Percentiles rank a stretch among this genome's conserved stretches.
phyloP scores from a whole-genome alignment of 1,140 invertebrate species.

The Galleria mellonella region DNA sequence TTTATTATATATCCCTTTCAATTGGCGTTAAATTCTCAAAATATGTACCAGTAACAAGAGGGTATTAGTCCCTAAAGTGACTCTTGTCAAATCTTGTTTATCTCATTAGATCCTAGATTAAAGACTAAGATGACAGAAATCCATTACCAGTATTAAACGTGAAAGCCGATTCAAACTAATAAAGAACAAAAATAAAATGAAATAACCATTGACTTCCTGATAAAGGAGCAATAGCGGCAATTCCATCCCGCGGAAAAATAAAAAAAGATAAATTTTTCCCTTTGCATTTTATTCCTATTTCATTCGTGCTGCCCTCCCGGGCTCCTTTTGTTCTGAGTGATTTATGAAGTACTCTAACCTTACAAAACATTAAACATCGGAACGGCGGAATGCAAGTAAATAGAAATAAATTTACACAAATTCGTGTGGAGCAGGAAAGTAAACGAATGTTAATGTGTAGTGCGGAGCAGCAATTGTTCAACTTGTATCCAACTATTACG shows the following conservation, averaged over 20 bases:
- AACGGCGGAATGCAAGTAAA: conserved; percentile 38
- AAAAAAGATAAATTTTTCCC: conserved; percentile 47
- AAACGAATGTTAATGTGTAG: too few species aligned
- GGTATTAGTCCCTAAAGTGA: too few species aligned
- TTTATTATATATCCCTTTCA: too few species aligned
- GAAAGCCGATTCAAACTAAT: conserved; percentile 7
- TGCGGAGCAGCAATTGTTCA: too few species aligned
- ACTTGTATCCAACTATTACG: too few species aligned
- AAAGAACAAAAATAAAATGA: conserved; percentile 10
- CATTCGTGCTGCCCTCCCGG: conserved; percentile 22
- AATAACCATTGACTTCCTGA: conserved; percentile 32
- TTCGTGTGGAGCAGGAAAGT: conserved; percentile 6
- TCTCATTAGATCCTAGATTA: too few species aligned
- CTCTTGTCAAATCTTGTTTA: too few species aligned
- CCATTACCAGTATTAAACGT: too few species aligned
- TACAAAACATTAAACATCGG: conserved; percentile 55
- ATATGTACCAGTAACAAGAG: too few species aligned
- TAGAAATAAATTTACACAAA: conserved; percentile 36
- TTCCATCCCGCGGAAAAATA: conserved; percentile 23
- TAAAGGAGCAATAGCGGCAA: conserved; percentile 36
- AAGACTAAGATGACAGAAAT: too few species aligned
- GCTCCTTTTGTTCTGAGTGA: conserved; percentile 50
- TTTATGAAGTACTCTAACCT: conserved; percentile 50
- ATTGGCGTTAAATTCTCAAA: too few species aligned
- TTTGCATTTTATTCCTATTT: conserved; percentile 44